These are phyloP conservation scores for Cyprinodon variegatus DNA, from an alignment of 2,113 vertebrate species.

Conservation along the genomic window DNA sequence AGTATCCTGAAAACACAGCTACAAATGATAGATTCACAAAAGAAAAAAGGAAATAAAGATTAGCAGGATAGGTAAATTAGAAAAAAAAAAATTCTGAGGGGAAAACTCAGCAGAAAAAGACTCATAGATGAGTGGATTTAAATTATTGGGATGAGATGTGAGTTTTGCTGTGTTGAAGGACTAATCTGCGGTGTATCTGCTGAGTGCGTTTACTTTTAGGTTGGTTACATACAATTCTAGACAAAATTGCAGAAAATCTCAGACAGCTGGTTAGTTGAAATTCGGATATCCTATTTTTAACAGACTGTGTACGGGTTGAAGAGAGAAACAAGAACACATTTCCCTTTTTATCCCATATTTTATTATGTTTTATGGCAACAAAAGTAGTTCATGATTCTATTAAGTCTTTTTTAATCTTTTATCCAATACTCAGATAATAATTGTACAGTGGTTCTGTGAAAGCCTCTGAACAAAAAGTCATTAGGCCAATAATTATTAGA, in stretches of 20 bases:
- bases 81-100: neutral
- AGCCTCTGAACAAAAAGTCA: too few species aligned
- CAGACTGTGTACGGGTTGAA: neutral
- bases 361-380: neutral
- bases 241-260: neutral
- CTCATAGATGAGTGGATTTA: neutral
- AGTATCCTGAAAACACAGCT: neutral
- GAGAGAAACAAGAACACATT: neutral
- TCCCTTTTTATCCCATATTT: too few species aligned
- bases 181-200: neutral
- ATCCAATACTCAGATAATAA: neutral
- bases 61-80: neutral
- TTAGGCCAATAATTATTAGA: too few species aligned
- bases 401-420: too few species aligned
- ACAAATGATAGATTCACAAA: neutral
- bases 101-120: neutral
- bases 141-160: neutral
- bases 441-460: neutral
- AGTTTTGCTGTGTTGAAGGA: neutral
- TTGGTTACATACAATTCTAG: neutral
- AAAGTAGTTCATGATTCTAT: neutral
- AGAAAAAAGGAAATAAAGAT: neutral
- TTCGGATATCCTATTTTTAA: neutral
- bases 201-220: neutral
- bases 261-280: neutral